phyloP scores from a whole-genome alignment of 2,797 vertebrate species.

The Chiropotes sagulatus region DNA sequence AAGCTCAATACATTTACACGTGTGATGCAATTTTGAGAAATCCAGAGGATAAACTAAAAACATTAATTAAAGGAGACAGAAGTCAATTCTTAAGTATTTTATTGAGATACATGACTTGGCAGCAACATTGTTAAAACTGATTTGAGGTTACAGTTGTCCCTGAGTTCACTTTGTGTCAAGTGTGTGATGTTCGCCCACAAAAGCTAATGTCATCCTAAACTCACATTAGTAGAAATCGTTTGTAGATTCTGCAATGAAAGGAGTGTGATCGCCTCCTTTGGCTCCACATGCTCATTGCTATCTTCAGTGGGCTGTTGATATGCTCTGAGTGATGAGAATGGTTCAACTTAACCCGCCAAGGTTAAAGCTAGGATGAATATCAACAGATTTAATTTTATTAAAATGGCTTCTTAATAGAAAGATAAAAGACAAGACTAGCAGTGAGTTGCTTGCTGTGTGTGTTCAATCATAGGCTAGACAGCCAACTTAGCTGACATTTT shows the following conservation, averaged over 20 bases:
- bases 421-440: not conserved
- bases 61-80: not conserved
- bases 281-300: not conserved
- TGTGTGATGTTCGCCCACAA: not conserved
- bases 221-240: not conserved
- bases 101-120: not conserved
- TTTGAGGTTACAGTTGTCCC: not conserved
- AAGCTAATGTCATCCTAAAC: not conserved
- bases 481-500: not conserved
- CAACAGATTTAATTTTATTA: not conserved
- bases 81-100: not conserved
- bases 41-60: conserved; percentile 39
- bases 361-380: not conserved
- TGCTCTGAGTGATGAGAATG: not conserved
- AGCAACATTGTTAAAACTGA: conserved; percentile 16
- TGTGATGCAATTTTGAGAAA: conserved; percentile 34
- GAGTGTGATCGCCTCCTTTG: not conserved
- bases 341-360: not conserved
- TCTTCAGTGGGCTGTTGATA: not conserved
- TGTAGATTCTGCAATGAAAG: not conserved
- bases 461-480: not conserved
- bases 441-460: not conserved
- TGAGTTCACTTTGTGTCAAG: not conserved
- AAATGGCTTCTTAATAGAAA: not conserved
- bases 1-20: not conserved